Evolutionary conservation across 2,888 invertebrate species (phyloP), one percentile per base, ranked within the genome.

Genomic region (Brassicogethes aeneus): DNA sequence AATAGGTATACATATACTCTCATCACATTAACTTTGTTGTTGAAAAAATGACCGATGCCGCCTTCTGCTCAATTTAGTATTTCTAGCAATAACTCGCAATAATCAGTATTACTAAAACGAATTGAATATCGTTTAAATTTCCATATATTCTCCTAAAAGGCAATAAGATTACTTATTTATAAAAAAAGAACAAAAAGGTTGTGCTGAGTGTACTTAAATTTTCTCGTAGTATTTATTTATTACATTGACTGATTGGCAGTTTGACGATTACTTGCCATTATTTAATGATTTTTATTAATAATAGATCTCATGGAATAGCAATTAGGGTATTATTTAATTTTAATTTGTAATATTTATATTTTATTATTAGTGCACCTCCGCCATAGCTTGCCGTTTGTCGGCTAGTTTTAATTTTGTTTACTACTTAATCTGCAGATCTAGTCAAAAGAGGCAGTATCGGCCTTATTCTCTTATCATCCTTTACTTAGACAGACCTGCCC

Each of bases 21-120:
- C 23, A 23, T 23, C 23, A 23, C 10, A 23, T 23, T 5, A 23
- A 32, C 5, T 16, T 35, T 35, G 8, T 31, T 38, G 33, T 38
- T 34, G 12, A 10, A 12, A 53, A 23, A 7, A 23, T 10, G 23
- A 50, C 38, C 39, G 51, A 47, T 52, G 54, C 54, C 46, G 46
- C 57, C 57, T 59, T 57, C 57, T 61, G 63, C 65, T 64, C 66
- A 32, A 64, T 63, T 57, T 61, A 62, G 65, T 65, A 64, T 66
- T 65, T n/a, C n/a, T 66, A 70, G 71, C 71, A 71, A 71, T 70
- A 70, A 70, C 69, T 70, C 68, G 71, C 71, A 71, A 71, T 71
- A 71, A 70, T 67, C 70, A 69, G 70, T 69, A 69, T 69, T 69
- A 69, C 44, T 29, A 34, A 39, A 39, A 40, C 39, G 44, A 32